Percentiles rank a stretch among this genome's conserved stretches.
These are phyloP conservation scores for Acrocyrtus sp. DNA, from an alignment of 2,888 invertebrate genomes.

Conservation along the genomic window DNA sequence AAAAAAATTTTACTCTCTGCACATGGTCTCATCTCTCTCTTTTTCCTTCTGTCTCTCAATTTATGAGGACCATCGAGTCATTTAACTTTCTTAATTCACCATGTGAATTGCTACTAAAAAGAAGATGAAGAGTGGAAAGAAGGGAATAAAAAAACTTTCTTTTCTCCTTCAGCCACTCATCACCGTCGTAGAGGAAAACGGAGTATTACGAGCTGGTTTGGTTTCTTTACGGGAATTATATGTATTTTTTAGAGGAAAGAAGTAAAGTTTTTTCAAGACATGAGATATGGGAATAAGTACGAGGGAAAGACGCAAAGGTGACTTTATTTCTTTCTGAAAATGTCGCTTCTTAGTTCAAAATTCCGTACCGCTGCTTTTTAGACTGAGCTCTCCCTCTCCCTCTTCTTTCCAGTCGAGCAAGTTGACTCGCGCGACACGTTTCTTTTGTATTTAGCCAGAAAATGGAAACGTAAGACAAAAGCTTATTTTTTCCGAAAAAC, in stretches of 20 bases:
- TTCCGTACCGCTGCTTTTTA: not conserved
- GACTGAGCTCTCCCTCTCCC: too few relatives aligned
- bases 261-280: not conserved
- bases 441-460: not conserved
- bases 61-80: conserved; percentile 58
- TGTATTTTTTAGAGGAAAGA: not conserved
- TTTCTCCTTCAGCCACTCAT: conserved; percentile 8
- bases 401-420: not conserved
- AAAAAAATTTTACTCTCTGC: conserved; percentile 15
- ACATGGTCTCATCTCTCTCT: conserved; percentile 30
- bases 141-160: conserved; percentile 34
- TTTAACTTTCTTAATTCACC: conserved; percentile 54
- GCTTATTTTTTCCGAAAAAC: conserved; percentile 2
- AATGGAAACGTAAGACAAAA: conserved; percentile 8
- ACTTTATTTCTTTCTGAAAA: not conserved
- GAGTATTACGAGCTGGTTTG: too few relatives aligned
- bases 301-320: not conserved
- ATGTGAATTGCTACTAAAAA: conserved; percentile 29
- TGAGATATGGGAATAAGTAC: not conserved
- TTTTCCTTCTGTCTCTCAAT: conserved; percentile 50
- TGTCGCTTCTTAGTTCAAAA: not conserved
- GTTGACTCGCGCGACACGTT: not conserved
- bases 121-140: conserved; percentile 19
- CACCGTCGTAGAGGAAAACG: not conserved
- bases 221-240: not conserved